Base-by-base conservation (phyloP, 2,113 vertebrate species). In the Malurus cyaneus region DNA sequence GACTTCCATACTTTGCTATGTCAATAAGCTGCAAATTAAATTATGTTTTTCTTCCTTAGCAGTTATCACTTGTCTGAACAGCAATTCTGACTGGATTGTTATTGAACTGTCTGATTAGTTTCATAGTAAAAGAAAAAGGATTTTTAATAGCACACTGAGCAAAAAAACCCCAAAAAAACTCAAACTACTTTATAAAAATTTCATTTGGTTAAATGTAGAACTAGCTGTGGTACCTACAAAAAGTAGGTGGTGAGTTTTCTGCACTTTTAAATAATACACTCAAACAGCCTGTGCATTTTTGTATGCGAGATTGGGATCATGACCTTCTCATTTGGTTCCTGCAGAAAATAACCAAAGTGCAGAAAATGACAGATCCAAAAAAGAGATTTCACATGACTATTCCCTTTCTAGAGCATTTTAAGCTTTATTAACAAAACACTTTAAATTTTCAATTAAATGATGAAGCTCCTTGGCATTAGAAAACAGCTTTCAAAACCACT, bases 381-480 rank as follows among this genome's bases (percentile, higher is more conserved):
- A 89, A 73, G 20, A 73, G 17, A 80, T 67, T 93, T 95, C 31
- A 89, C 9, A 59, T 47, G 8, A 73, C 47, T 56, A 24, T n/a
- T 80, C 18, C 44, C 17, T 83, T 93, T 95, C 80, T 16, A 89
- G 46, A 93, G 36, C 26, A 31, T 70, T 89, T 94, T 59, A 94
- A 73, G 23, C n/a, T 71, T 78, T 92, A 87, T 87, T 93, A 92
- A 65, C 24, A 93, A 78, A 89, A 88, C 52, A 88, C 14, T 89
- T 93, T 19, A 64, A 87, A 83, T 14, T 62, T 86, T 66, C 57
- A 84, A 85, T 95, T 93, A 92, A 80, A 24, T 53, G 42, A 73
- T 80, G 60, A 78, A 83, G 49, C 54, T 92, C 29, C 24, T 17
- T 89, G 72, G 92, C 85, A 62, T 70, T 50, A 91, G 32, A 62